Evolutionary conservation across 1,140 invertebrate species (phyloP), one percentile per base, ranked within the genome.

Genomic region (Magallana ariakensis): DNA sequence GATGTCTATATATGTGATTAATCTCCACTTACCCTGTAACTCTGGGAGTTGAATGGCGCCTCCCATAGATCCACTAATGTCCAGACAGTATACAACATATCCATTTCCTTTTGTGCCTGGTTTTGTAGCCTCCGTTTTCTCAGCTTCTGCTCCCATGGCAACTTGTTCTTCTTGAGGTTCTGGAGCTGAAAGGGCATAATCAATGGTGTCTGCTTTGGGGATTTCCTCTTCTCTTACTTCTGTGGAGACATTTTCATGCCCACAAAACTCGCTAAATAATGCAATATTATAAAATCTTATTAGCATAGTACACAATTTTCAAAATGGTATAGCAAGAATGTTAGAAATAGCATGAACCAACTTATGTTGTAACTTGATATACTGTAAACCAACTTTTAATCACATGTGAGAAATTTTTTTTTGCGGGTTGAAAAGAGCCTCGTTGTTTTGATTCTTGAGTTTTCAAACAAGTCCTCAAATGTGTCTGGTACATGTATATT

Each of bases 61-160:
- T 3, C 87, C 81, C 94, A 94, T 94, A 22, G 93, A 94, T 5
- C 91, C 91, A 89, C 93, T 94, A 58, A 94, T 92, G 85, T 94
- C 94, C 87, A 94, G 91, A 87, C 93, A 94, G 85, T 93, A 94
- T 1, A 94, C 90, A 15, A 91, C 88, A 56, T 80, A 93, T 87
- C 58, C 93, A 90, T 70, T 89, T 62, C 84, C 86, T 81, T 88
- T 92, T 82, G 89, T 89, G 19, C 60, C 85, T 53, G 82, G 87
- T 85, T 85, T 87, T 62, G 33, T 83, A 13, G 46, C 54, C 26
- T 86, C 62, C 8, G 26, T 83, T 60, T 85, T 83, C 3, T 84
- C 85, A n/a, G 26, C 62, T 54, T 87, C 90, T 56, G 87, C 88
- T 60, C 22, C 66, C 13, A 26, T 26, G 13, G 66, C 22, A 13